Evolutionary conservation across 2,888 invertebrate species (phyloP).

Genomic region (Drosophila flavopinicola): DNA sequence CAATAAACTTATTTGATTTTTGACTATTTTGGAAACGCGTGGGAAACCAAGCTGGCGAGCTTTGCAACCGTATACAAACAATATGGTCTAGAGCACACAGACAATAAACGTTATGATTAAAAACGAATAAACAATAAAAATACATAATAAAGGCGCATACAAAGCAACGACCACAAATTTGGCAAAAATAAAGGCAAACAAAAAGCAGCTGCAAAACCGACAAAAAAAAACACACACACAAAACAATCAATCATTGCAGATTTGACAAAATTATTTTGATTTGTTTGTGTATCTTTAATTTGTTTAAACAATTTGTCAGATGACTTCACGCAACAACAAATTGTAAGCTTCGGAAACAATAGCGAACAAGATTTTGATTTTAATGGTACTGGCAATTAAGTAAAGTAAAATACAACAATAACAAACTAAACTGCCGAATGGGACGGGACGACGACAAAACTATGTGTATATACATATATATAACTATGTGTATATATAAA

Average conservation of each 20-base stretch:
- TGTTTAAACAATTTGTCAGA: conserved; percentile 63
- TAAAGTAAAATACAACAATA: conserved; percentile 51
- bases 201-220: conserved; percentile 25
- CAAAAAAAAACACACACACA: conserved; percentile 14
- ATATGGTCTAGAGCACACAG: conserved; percentile 56
- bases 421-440: conserved; percentile 6
- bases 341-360: conserved; percentile 26
- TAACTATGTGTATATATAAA: background rate
- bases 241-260: conserved; percentile 64
- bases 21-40: conserved; percentile 47
- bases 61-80: conserved; percentile 26
- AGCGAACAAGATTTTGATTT: conserved; percentile 58
- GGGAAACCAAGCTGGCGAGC: conserved; percentile 62
- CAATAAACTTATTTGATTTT: conserved; percentile 34
- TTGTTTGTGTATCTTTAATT: conserved; percentile 59
- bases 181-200: conserved; percentile 32
- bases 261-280: conserved; percentile 56
- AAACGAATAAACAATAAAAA: conserved; percentile 72
- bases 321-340: conserved; percentile 68
- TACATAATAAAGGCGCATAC: conserved; percentile 39
- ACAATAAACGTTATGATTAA: conserved; percentile 75
- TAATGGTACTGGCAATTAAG: conserved; percentile 54
- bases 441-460: conserved; percentile 1
- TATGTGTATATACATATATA: background rate
- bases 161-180: conserved; percentile 51